These are phyloP conservation scores for Pogonomyrmex barbatus DNA, from an alignment of 1,140 invertebrate species.

Conservation along the genomic window DNA sequence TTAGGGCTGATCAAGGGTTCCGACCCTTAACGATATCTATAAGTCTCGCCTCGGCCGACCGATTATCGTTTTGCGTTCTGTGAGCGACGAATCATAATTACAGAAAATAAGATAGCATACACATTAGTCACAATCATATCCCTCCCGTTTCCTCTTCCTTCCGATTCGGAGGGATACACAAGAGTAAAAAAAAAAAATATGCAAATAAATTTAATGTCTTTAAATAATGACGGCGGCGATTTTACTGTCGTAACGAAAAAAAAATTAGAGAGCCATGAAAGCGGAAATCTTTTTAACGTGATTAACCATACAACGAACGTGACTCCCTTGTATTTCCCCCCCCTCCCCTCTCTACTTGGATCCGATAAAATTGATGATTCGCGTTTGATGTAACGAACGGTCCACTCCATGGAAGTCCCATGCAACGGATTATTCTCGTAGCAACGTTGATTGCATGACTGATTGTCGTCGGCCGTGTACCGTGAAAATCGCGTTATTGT, in stretches of 20 bases:
- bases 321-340: not conserved
- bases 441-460: slow-evolving; percentile 45
- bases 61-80: not conserved
- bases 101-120: not conserved
- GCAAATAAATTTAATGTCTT: not conserved
- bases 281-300: not conserved
- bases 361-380: slow-evolving; percentile 1
- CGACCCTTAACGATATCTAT: not conserved
- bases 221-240: not conserved
- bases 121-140: not conserved
- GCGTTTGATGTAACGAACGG: not conserved
- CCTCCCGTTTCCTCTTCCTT: not conserved
- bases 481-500: slow-evolving; percentile 51
- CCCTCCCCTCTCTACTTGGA: too few species aligned
- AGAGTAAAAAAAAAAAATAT: not conserved
- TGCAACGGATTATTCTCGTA: slow-evolving; percentile 49
- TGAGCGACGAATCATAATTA: not conserved
- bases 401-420: not conserved
- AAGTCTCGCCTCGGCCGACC: not conserved
- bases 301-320: slow-evolving; percentile 3
- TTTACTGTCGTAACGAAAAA: not conserved
- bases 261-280: not conserved
- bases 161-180: not conserved
- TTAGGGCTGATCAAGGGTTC: slow-evolving; percentile 8
- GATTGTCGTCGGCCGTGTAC: slow-evolving; percentile 31